These are phyloP conservation scores for Tenthredo scrophulariae DNA, from an alignment of 2,888 invertebrate genomes.

Conservation along the genomic window DNA sequence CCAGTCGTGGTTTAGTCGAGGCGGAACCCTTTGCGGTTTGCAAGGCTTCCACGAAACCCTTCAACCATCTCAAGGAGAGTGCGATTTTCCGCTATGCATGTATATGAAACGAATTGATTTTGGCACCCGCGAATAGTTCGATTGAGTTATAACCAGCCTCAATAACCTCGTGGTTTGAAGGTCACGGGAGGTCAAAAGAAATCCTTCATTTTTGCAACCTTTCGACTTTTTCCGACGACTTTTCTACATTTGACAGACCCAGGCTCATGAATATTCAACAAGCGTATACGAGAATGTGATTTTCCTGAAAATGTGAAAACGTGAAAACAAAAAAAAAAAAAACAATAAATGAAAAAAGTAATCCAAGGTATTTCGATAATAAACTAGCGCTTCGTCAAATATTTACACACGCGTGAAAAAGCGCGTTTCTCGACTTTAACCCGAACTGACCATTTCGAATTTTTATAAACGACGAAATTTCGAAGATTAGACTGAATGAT, in stretches of 20 bases:
- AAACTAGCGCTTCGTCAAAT: too few species aligned
- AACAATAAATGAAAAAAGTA: not conserved
- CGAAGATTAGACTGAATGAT: too few species aligned
- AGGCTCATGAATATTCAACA: not conserved
- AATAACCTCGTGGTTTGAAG: not conserved
- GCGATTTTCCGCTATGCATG: not conserved
- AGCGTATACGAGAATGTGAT: too few species aligned
- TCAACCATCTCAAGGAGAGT: constrained; percentile 36
- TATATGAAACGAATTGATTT: not conserved
- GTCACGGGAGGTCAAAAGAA: not conserved
- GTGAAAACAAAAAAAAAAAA: not conserved
- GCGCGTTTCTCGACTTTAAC: too few species aligned
- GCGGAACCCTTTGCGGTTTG: constrained; percentile 35
- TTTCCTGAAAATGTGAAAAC: too few species aligned
- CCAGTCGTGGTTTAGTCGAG: not conserved
- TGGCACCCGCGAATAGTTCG: constrained; percentile 21
- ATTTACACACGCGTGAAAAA: too few species aligned
- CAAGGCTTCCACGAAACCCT: constrained; percentile 41
- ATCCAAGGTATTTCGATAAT: too few species aligned
- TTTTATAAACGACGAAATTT: too few species aligned
- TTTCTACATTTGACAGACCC: not conserved
- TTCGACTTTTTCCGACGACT: not conserved
- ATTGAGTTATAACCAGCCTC: not conserved
- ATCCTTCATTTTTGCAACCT: not conserved
- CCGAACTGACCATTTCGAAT: too few species aligned